Base-by-base conservation (phyloP, 2,888 invertebrate species). In the Netelia fuscicornis region DNA sequence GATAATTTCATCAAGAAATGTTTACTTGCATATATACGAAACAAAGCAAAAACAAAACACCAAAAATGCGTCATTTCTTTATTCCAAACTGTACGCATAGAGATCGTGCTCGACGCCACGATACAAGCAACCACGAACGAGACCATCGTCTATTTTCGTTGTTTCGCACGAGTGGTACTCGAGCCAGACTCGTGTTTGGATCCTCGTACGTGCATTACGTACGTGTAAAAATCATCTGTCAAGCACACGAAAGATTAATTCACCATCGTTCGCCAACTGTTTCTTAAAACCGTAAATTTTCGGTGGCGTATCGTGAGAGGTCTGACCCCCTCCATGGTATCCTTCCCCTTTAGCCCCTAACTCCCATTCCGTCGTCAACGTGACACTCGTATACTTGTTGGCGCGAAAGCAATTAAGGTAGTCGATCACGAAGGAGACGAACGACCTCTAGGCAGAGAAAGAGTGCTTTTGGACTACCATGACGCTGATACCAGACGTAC, bases 361-460 rank as follows among this genome's bases (percentile, higher is more conserved):
- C 48, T 17, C 10, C 70, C 23, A 13, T 30, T 30, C 17, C 30
- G 71, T 17, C 58, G 42, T 56, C 42, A 11, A 5, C 64, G 71
- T 71, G 60, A 80, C 79, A 76, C 75, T 65, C 79, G 54, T 48
- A 56, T 70, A 70, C 81, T 84, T 70, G 77, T 81, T 81, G 76
- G 67, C 72, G 70, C 75, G 54, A 82, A 82, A 79, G 82, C 79
- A 85, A 85, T 85, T 85, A 85, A 82, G 74, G 74, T 58, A 64
- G 81, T 81, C 84, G 84, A 81, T 85, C 81, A 75, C 74, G 82
- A 79, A 85, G 23, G 70, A 75, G 67, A 68, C 70, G 58, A 77
- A 72, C 68, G 60, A 44, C 20, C 37, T 9, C 1, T 23, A 25
- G 44, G 10, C 42, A 20, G 42, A 48, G 62, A 64, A 62, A 60